Evolutionary conservation across 2,797 vertebrate species (phyloP).

Genomic region (Pyrocephalus nanus): DNA sequence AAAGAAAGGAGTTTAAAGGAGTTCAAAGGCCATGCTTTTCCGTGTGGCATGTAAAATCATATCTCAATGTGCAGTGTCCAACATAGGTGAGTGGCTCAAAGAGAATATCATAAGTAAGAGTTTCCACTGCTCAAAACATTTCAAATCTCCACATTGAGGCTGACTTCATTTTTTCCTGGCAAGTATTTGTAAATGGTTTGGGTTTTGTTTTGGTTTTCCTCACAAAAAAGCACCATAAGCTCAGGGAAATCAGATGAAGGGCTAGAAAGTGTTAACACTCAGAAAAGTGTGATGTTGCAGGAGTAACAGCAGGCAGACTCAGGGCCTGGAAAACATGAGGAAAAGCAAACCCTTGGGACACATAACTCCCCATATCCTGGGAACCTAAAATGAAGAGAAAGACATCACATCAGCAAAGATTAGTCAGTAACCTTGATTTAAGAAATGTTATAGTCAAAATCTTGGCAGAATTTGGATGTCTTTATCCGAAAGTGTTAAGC

Average conservation of each 20-base stretch:
- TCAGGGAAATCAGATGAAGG: not conserved
- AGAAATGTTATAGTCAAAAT: not conserved
- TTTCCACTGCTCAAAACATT: not conserved
- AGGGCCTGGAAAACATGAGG: not conserved
- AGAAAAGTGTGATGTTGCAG: not conserved
- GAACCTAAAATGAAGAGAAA: not conserved
- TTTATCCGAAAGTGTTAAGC: not conserved
- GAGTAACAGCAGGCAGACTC: not conserved
- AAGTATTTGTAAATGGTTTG: accelerated
- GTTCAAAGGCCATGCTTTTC: not conserved
- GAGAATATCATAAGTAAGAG: accelerated
- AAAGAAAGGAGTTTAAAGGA: not conserved
- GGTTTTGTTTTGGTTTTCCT: not conserved
- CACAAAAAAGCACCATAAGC: not conserved
- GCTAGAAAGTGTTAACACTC: not conserved
- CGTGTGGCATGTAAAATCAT: not conserved
- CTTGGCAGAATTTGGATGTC: not conserved
- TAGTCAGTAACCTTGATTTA: not conserved
- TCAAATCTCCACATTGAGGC: not conserved
- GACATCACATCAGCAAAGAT: not conserved
- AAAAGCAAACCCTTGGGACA: not conserved
- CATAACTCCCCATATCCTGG: not conserved
- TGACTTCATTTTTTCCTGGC: not conserved
- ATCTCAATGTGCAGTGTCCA: not conserved
- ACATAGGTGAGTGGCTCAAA: not conserved